phyloP scores from a whole-genome alignment of 2,113 vertebrate genomes.

The Oostethus manadensis region DNA sequence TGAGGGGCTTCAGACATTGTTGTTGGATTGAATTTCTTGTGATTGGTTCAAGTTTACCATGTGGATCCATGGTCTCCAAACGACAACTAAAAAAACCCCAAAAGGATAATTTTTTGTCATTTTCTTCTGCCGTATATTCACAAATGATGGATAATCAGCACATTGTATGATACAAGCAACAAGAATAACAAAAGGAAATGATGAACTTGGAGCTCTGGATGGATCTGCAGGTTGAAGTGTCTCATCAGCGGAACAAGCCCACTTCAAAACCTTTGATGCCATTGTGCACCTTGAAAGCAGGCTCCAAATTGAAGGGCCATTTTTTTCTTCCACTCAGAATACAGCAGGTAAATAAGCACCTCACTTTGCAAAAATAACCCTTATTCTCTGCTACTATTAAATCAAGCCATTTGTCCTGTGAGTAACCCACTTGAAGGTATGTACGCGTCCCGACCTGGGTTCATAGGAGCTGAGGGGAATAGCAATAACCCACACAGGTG shows the following conservation, averaged over 20 bases:
- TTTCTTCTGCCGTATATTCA: too few relatives aligned
- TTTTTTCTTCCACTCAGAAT: slow-evolving; percentile 27
- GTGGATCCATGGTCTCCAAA: too few relatives aligned
- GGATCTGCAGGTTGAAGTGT: slow-evolving; percentile 1
- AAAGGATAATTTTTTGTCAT: too few relatives aligned
- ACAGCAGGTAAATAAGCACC: slow-evolving; percentile 57
- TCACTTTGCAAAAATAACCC: slow-evolving; percentile 43
- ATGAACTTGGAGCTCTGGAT: not conserved
- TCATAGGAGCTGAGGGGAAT: too few relatives aligned
- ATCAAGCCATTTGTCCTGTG: slow-evolving; percentile 27
- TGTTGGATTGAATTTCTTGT: not conserved
- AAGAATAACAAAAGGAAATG: not conserved
- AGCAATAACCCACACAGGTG: too few relatives aligned
- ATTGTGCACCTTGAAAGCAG: slow-evolving; percentile 17
- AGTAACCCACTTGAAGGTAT: too few relatives aligned
- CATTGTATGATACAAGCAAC: not conserved
- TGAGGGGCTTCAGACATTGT: not conserved
- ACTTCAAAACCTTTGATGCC: slow-evolving; percentile 37
- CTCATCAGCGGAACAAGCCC: slow-evolving; percentile 27
- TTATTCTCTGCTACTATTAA: slow-evolving; percentile 51
- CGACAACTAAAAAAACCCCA: too few relatives aligned
- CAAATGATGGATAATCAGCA: not conserved
- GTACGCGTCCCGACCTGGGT: too few relatives aligned
- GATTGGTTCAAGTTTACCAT: too few relatives aligned
- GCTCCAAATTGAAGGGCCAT: slow-evolving; percentile 41